Conservation (phyloP, 2,888 invertebrate species). For the Hyles lineata region DNA sequence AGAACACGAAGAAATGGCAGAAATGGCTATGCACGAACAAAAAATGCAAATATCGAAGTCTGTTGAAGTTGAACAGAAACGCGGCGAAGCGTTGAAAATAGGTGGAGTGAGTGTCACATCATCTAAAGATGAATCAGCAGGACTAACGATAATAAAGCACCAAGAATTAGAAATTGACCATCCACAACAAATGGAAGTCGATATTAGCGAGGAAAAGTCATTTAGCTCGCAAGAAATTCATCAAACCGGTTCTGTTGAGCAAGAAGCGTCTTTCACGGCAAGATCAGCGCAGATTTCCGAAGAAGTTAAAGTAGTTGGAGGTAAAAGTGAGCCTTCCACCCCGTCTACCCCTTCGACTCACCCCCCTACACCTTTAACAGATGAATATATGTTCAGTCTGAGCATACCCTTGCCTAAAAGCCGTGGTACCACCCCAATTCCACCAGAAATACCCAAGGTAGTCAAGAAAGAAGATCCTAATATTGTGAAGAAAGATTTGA, state of each 20-base stretch:
- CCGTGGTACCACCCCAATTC: conserved; percentile 53
- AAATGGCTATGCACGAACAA: neutral
- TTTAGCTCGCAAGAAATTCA: conserved; percentile 31
- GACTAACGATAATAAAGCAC: conserved; percentile 37
- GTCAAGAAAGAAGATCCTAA: conserved; percentile 64
- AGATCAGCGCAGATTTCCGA: conserved; percentile 25
- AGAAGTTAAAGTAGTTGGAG: neutral
- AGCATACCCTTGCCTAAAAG: conserved; percentile 66
- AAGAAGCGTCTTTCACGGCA: conserved; percentile 41
- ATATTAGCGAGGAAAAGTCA: conserved; percentile 43
- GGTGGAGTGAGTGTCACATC: conserved; percentile 29
- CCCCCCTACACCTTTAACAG: conserved; percentile 73
- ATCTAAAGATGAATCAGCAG: conserved; percentile 39
- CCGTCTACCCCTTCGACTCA: conserved; percentile 56
- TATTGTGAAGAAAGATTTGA: conserved; percentile 58
- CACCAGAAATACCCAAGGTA: conserved; percentile 47
- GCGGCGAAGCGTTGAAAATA: conserved; percentile 18
- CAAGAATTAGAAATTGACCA: conserved; percentile 10
- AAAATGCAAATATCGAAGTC: neutral
- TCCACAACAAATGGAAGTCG: neutral
- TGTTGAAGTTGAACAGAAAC: neutral
- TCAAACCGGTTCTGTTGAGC: neutral
- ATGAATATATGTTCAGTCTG: conserved; percentile 75
- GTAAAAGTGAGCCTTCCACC: conserved; percentile 34
- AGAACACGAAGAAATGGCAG: neutral